Evolutionary conservation across 2,888 invertebrate species (phyloP).

Genomic region (Platycheirus rosarum): DNA sequence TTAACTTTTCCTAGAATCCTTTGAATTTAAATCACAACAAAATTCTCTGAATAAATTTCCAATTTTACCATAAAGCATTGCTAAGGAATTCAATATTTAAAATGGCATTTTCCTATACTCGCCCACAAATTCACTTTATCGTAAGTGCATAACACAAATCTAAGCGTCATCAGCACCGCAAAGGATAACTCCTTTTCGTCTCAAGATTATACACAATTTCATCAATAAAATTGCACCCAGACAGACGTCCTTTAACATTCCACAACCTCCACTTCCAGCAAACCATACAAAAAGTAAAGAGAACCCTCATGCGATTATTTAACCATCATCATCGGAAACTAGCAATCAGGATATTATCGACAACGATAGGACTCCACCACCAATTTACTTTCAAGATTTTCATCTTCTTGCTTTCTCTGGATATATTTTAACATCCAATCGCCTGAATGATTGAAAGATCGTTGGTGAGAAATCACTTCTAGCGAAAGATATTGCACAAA

Average conservation of each 20-base stretch:
- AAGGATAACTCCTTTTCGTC: constrained; percentile 23
- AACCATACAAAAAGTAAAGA: too few relatives aligned
- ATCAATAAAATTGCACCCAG: constrained; percentile 66
- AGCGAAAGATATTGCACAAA: constrained; percentile 9
- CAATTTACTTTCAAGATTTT: constrained; percentile 54
- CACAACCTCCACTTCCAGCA: neutral
- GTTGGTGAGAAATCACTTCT: constrained; percentile 67
- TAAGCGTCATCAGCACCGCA: neutral
- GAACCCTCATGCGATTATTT: constrained; percentile 56
- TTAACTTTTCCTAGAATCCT: neutral
- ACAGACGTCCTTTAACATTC: constrained; percentile 51
- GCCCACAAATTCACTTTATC: constrained; percentile 31
- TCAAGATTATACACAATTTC: constrained; percentile 54
- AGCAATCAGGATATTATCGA: constrained; percentile 65
- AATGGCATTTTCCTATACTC: constrained; percentile 25
- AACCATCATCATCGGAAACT: constrained; percentile 69
- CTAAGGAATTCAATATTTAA: neutral
- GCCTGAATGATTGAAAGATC: constrained; percentile 60
- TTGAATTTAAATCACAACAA: neutral
- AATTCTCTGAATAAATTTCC: neutral
- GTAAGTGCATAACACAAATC: constrained; percentile 14
- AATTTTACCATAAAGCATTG: neutral
- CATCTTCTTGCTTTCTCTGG: constrained; percentile 28
- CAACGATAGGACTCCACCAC: constrained; percentile 25
- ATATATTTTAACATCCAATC: constrained; percentile 31